Evolutionary conservation across 2,888 invertebrate species (phyloP).

Genomic region (Philonicus albiceps): DNA sequence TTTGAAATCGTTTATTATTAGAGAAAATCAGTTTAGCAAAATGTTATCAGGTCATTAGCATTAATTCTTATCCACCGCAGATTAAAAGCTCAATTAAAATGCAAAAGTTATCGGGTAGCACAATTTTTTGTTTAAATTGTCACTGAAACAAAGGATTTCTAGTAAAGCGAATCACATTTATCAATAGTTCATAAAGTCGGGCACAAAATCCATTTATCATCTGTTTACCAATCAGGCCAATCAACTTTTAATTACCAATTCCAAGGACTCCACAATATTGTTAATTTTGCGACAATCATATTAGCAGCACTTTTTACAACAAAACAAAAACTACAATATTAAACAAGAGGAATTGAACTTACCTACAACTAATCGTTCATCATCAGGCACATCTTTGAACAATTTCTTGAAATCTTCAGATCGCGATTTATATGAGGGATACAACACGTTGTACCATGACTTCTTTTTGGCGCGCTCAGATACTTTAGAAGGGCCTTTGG

Average conservation of each 20-base stretch:
- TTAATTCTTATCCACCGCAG: not conserved
- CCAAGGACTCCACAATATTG: not conserved
- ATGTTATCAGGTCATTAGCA: not conserved
- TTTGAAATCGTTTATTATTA: not conserved
- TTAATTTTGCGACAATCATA: not conserved
- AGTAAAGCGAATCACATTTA: not conserved
- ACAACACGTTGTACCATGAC: conserved; percentile 85
- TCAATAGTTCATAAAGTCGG: not conserved
- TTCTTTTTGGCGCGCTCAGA: conserved; percentile 76
- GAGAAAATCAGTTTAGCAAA: not conserved
- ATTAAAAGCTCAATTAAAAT: not conserved
- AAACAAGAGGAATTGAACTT: conserved; percentile 55
- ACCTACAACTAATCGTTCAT: conserved; percentile 94
- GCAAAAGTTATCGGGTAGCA: not conserved
- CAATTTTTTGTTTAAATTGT: not conserved
- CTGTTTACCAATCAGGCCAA: not conserved
- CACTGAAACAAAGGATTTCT: not conserved
- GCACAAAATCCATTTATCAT: not conserved
- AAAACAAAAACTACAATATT: not conserved
- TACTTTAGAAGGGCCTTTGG: conserved; percentile 58
- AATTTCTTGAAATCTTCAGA: conserved; percentile 91
- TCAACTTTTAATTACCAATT: not conserved
- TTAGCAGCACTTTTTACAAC: not conserved
- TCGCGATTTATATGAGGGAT: conserved; percentile 93
- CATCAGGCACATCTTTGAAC: conserved; percentile 89